Percentiles rank a stretch among this genome's conserved stretches.
These are phyloP conservation scores for Frankliniella fusca DNA, from an alignment of 2,888 invertebrate species.

Conservation along the genomic window DNA sequence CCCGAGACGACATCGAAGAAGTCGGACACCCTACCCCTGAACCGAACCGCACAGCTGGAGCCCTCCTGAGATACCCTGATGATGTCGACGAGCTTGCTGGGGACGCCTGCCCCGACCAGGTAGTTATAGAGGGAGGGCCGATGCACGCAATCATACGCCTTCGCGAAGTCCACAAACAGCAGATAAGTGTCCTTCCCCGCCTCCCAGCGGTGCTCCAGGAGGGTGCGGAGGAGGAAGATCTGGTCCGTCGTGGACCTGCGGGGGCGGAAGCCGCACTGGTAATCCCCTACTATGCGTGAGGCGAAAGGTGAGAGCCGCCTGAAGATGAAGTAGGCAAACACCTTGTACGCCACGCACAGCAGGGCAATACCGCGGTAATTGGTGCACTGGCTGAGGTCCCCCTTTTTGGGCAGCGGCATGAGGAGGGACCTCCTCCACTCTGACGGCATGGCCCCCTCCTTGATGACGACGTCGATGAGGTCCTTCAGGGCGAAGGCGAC, in stretches of 20 bases:
- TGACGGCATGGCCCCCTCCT: too few species aligned
- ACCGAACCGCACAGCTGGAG: not conserved
- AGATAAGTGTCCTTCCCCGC: not conserved
- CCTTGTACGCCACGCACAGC: too few species aligned
- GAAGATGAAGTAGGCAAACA: too few species aligned
- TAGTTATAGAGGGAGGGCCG: too few species aligned
- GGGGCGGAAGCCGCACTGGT: conserved; percentile 29
- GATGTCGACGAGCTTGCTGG: not conserved
- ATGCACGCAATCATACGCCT: too few species aligned
- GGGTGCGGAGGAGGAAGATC: conserved; percentile 27
- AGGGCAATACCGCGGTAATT: too few species aligned
- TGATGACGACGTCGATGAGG: too few species aligned
- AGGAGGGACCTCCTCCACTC: too few species aligned
- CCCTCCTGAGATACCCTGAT: not conserved
- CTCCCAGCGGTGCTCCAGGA: conserved; percentile 24
- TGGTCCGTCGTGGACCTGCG: conserved; percentile 27
- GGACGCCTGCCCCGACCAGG: not conserved
- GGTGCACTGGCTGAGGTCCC: too few species aligned
- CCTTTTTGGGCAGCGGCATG: too few species aligned
- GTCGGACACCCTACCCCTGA: not conserved
- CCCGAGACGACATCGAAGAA: not conserved
- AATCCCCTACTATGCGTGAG: not conserved
- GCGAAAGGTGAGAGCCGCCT: not conserved
- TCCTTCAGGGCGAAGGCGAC: too few species aligned
- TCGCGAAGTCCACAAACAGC: too few species aligned